phyloP scores from a whole-genome alignment of 2,797 vertebrate species.

The Sebastes iracundus region DNA sequence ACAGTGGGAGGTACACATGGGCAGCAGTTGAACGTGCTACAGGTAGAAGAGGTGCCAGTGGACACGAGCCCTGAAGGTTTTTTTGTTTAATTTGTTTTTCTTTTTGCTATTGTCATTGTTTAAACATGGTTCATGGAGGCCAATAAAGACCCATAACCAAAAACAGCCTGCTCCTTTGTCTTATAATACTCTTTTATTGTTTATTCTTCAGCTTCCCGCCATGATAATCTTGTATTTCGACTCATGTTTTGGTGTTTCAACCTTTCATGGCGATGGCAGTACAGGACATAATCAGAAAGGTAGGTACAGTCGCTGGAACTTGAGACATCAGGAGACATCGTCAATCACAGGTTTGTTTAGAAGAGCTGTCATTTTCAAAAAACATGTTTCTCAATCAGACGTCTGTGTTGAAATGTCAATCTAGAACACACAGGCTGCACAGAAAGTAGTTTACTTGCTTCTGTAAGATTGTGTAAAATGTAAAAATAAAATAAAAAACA shows the following conservation, averaged over 20 bases:
- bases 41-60: slow-evolving; percentile 28
- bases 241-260: not conserved
- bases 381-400: not conserved
- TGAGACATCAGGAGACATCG: not conserved
- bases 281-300: not conserved
- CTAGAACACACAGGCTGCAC: not conserved
- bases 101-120: slow-evolving; percentile 72
- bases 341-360: not conserved
- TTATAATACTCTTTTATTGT: not conserved
- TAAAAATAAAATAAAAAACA: not conserved
- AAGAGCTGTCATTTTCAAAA: not conserved
- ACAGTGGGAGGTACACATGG: not conserved
- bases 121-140: slow-evolving; percentile 63
- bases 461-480: not conserved
- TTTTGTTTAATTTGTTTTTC: slow-evolving; percentile 30
- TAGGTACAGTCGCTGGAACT: not conserved
- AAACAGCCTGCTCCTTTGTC: slow-evolving; percentile 34
- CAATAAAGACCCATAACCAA: slow-evolving; percentile 74
- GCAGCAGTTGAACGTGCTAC: slow-evolving; percentile 11
- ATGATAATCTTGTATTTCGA: not conserved
- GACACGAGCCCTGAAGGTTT: slow-evolving; percentile 15
- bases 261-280: not conserved
- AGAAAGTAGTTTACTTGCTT: not conserved
- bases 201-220: not conserved
- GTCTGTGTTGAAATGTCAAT: not conserved